phyloP scores from a whole-genome alignment of 2,888 invertebrate species.

The Calephelis perditalis region DNA sequence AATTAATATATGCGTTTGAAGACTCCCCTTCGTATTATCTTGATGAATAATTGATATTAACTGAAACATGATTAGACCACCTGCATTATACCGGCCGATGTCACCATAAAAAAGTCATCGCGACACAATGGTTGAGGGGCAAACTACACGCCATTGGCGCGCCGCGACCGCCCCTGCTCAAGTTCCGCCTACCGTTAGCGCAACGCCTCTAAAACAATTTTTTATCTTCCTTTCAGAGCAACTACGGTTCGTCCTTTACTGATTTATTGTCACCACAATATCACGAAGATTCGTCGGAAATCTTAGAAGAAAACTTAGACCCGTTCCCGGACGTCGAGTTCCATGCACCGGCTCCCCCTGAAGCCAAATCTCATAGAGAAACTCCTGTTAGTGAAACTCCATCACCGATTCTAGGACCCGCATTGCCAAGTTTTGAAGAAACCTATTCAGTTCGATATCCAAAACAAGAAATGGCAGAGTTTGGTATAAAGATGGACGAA shows the following conservation, averaged over 20 bases:
- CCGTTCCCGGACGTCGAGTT: conserved; percentile 85
- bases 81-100: conserved; percentile 42
- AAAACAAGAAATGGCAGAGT: conserved; percentile 79
- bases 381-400: conserved; percentile 66
- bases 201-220: conserved; percentile 55
- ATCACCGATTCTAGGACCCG: conserved; percentile 74
- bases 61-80: conserved; percentile 40
- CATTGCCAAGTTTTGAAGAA: conserved; percentile 92
- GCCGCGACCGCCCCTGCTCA: conserved; percentile 53
- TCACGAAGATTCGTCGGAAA: conserved; percentile 84
- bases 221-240: conserved; percentile 80
- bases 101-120: conserved; percentile 32
- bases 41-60: conserved; percentile 17
- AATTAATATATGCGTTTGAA: neutral
- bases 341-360: conserved; percentile 63
- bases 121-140: conserved; percentile 25
- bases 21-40: conserved; percentile 3
- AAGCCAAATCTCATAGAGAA: conserved; percentile 60
- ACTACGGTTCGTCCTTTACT: conserved; percentile 88
- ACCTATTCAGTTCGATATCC: conserved; percentile 89
- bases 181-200: conserved; percentile 58
- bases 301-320: conserved; percentile 84
- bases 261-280: conserved; percentile 87
- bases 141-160: conserved; percentile 54
- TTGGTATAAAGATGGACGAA: conserved; percentile 91